phyloP scores from a whole-genome alignment of 2,113 vertebrate genomes.

The Cyanocitta stelleri region DNA sequence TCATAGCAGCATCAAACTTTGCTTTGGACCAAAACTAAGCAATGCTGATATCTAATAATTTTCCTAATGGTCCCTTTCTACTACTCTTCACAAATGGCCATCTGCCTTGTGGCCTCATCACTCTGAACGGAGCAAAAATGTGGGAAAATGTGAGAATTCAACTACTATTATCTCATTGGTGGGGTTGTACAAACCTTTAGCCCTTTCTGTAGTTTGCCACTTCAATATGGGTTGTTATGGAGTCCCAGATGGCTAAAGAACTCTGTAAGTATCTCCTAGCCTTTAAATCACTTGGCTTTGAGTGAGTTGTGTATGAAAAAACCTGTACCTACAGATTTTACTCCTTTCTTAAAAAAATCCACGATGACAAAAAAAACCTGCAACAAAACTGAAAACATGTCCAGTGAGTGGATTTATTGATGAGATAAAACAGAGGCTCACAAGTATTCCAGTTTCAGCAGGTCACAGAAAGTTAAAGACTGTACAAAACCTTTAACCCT shows the following conservation, averaged over 20 bases:
- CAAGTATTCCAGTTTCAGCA: not conserved
- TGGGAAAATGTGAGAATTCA: not conserved
- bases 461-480: not conserved
- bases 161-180: not conserved
- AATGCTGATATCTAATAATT: not conserved
- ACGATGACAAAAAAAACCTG: not conserved
- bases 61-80: not conserved
- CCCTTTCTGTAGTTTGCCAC: not conserved
- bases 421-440: not conserved
- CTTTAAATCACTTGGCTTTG: not conserved
- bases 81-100: not conserved
- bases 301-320: not conserved
- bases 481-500: not conserved
- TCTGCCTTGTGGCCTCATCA: not conserved
- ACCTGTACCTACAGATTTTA: not conserved
- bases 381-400: not conserved
- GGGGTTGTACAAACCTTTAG: not conserved
- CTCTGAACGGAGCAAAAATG: not conserved
- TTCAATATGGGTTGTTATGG: not conserved
- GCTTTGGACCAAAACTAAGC: not conserved
- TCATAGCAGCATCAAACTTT: not conserved
- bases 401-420: not conserved
- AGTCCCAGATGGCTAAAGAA: not conserved
- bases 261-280: not conserved
- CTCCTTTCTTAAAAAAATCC: not conserved